Evolutionary conservation across 1,140 invertebrate species (phyloP).

Genomic region (Tyrophagus putrescentiae): DNA sequence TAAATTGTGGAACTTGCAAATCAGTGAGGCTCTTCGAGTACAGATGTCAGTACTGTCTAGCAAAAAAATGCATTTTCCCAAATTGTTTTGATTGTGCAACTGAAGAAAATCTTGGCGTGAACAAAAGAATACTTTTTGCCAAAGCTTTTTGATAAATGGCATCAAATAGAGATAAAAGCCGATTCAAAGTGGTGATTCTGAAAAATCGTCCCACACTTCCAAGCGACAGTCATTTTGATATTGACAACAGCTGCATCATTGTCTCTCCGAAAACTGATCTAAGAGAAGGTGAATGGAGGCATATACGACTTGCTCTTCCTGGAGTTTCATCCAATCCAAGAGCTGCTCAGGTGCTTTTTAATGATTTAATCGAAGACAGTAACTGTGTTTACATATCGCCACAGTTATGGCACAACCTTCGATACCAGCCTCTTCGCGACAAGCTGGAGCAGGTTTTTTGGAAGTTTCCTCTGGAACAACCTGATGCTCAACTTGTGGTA

Average conservation of each 20-base stretch:
- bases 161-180: neutral
- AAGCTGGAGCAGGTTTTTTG: neutral
- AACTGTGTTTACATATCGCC: slow-evolving; percentile 4
- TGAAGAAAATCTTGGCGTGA: too few species aligned
- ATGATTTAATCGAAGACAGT: slow-evolving; percentile 5
- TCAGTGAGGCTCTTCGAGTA: too few species aligned
- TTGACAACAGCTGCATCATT: slow-evolving; percentile 15
- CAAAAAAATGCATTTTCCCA: too few species aligned
- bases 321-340: neutral
- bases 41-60: too few species aligned
- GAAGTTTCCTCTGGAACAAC: slow-evolving; percentile 1
- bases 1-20: too few species aligned
- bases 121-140: too few species aligned
- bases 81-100: too few species aligned
- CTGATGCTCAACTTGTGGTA: neutral
- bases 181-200: neutral
- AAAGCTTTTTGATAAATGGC: neutral
- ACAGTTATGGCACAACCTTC: slow-evolving; percentile 13
- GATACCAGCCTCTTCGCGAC: neutral
- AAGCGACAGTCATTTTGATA: neutral
- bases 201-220: neutral
- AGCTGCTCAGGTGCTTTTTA: slow-evolving; percentile 9
- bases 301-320: neutral
- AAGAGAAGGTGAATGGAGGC: neutral
- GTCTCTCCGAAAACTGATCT: neutral